Percentiles rank a stretch among this genome's conserved stretches.
phyloP scores from a whole-genome alignment of 2,797 vertebrate species.

The Intellagama lesueurii region DNA sequence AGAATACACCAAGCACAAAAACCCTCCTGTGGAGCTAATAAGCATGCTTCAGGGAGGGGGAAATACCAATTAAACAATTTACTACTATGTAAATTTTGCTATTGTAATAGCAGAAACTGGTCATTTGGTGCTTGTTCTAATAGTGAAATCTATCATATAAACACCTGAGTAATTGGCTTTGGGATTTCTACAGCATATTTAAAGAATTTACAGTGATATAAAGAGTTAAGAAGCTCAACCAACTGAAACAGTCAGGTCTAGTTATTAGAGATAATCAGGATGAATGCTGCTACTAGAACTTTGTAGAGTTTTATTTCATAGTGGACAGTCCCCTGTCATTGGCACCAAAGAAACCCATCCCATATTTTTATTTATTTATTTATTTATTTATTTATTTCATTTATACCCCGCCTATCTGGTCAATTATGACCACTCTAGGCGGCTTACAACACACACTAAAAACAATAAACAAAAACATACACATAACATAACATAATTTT shows the following conservation, averaged over 20 bases:
- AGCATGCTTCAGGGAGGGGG: background rate
- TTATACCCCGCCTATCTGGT: too few species aligned
- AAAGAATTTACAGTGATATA: slow-evolving; percentile 16
- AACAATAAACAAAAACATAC: too few species aligned
- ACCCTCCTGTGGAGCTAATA: slow-evolving; percentile 8
- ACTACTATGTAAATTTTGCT: slow-evolving; percentile 12
- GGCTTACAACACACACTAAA: too few species aligned
- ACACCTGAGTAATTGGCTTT: slow-evolving; percentile 24
- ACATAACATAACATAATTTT: too few species aligned
- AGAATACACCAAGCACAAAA: slow-evolving; percentile 21
- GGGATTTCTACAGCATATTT: slow-evolving; percentile 14
- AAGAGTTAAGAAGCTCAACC: background rate
- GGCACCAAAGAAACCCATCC: background rate
- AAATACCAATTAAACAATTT: slow-evolving; percentile 44
- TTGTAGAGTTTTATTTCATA: background rate
- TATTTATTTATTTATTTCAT: too few species aligned
- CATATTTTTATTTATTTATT: too few species aligned
- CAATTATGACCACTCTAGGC: too few species aligned
- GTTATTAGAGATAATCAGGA: accelerated
- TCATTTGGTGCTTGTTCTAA: slow-evolving; percentile 39
- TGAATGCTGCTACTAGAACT: background rate
- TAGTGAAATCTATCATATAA: slow-evolving; percentile 23
- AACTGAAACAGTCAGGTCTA: background rate
- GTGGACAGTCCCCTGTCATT: background rate
- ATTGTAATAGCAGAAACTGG: slow-evolving; percentile 27